Evolutionary conservation across 2,888 invertebrate species (phyloP), one percentile per base, ranked within the genome.

Genomic region (Macrosiphum euphorbiae): DNA sequence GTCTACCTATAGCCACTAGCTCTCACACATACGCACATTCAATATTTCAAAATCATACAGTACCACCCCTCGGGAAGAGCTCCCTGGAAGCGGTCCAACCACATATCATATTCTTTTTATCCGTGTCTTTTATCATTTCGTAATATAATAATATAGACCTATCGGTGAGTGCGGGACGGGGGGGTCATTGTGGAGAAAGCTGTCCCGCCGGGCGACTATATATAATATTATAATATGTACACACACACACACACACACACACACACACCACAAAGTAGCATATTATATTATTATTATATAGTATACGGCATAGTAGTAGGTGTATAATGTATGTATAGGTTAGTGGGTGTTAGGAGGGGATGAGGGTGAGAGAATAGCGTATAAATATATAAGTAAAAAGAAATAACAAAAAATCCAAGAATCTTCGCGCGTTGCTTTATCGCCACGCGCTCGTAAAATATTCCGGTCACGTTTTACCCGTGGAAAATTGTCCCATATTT

Each of bases 401-500:
- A 86, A 47, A 47, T 86, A 44, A 44, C 28, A 88, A 88, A 87
- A 92, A 78, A 88, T 92, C 92, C 67, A 44, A 50, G 52, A 67
- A 88, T 78, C 67, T 92, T 78, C 88, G 28, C 41, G 35, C 58
- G 58, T 52, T 35, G 52, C 84, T 91, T 78, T 90, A 91, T 91
- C 52, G 78, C 52, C 44, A 3, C n/a, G 52, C 88, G 67, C 28
- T 92, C 88, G 44, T 88, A 78, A 92, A 92, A 88, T 88, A 92
- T 92, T 92, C 92, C 78, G 78, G 88, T 88, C 92, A 92, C 92
- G 92, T 88, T 92, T 92, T 86, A 35, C 92, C 67, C 92, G 92
- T 35, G 67, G 88, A 92, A 92, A 78, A 92, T 92, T 55, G 92
- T 88, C 88, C 88, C 92, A 61, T 92, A 92, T 92, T 92, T 92